A percentile compares a stretch with the other conserved stretches of the same genome.
These are phyloP conservation scores for Drosophila saltans DNA, from an alignment of 1,140 invertebrate species.

Conservation along the genomic window DNA sequence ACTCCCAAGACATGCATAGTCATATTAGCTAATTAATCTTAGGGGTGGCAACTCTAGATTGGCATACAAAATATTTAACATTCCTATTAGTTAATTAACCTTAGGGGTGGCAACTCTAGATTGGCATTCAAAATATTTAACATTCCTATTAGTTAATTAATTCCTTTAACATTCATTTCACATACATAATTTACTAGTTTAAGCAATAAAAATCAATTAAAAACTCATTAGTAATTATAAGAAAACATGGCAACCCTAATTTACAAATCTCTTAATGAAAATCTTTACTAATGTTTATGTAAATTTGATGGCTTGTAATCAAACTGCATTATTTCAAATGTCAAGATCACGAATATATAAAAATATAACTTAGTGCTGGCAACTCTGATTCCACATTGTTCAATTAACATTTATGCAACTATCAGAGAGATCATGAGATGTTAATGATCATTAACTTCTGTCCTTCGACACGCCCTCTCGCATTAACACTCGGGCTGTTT, in stretches of 20 bases:
- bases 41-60: neutral
- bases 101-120: neutral
- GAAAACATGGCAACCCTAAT: no score
- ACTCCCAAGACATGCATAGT: no score
- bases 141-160: neutral
- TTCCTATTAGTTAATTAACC: neutral
- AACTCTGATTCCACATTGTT: neutral
- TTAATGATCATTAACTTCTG: conserved; percentile 8
- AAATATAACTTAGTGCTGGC: neutral
- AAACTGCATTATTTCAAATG: no score
- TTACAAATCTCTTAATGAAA: no score
- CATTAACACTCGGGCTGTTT: conserved; percentile 32
- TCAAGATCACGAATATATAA: neutral
- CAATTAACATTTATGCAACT: conserved; percentile 37
- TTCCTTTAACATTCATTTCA: no score
- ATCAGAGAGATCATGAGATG: conserved; percentile 8
- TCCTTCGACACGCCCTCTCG: conserved; percentile 31
- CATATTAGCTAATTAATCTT: neutral
- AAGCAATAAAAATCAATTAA: no score
- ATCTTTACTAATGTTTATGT: no score
- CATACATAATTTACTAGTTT: no score
- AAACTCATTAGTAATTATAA: no score
- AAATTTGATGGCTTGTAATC: no score
- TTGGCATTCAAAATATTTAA: no score
- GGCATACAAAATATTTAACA: no score